Percentiles rank a stretch among this genome's conserved stretches.
phyloP scores from a whole-genome alignment of 2,797 vertebrate genomes.

The Gambusia yucatana region DNA sequence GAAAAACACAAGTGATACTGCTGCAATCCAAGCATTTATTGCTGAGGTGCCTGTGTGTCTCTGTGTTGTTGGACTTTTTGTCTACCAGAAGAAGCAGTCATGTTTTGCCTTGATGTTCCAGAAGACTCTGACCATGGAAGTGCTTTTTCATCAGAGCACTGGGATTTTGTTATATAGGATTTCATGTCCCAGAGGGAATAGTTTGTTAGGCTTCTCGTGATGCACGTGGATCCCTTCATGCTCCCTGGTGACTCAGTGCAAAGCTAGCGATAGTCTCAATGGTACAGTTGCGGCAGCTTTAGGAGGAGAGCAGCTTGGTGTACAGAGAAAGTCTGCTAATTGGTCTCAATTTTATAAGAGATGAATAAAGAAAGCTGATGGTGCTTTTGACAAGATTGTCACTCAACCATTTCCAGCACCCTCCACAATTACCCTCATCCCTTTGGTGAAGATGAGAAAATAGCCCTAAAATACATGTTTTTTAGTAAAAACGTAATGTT shows the following conservation, averaged over 20 bases:
- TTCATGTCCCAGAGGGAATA: slow-evolving; percentile 56
- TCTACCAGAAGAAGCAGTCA: slow-evolving; percentile 21
- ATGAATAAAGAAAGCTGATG: not conserved
- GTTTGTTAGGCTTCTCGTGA: slow-evolving; percentile 46
- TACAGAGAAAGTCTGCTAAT: slow-evolving; percentile 32
- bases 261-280: slow-evolving; percentile 47
- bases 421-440: not conserved
- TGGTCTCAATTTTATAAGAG: slow-evolving; percentile 5
- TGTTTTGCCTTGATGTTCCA: slow-evolving; percentile 35
- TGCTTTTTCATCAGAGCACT: slow-evolving; percentile 27
- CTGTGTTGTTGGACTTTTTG: not conserved
- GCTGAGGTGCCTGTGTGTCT: slow-evolving; percentile 1
- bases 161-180: slow-evolving; percentile 51
- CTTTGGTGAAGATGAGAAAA: not conserved
- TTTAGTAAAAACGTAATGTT: not conserved
- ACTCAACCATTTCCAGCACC: not conserved
- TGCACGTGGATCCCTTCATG: slow-evolving; percentile 49
- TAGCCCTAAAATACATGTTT: not conserved
- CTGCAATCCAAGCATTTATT: slow-evolving; percentile 33
- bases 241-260: slow-evolving; percentile 33
- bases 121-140: slow-evolving; percentile 46
- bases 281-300: slow-evolving; percentile 45
- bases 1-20: slow-evolving; percentile 8
- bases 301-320: slow-evolving; percentile 22
- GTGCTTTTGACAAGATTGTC: not conserved